These are phyloP conservation scores for Chamaea fasciata DNA, from an alignment of 2,113 vertebrate genomes.

Conservation along the genomic window DNA sequence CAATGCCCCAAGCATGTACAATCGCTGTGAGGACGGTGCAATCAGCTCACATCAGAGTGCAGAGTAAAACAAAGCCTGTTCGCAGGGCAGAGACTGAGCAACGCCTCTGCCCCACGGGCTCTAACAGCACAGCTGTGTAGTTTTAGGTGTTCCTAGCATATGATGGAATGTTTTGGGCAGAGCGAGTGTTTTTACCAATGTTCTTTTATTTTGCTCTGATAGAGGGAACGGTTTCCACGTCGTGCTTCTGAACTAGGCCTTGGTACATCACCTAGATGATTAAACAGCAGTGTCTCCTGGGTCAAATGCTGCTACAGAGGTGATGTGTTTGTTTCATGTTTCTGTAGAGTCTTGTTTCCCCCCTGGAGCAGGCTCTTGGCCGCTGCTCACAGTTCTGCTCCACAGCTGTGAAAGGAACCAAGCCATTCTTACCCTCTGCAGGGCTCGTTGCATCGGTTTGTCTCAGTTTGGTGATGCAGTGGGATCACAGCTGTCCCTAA, in stretches of 20 bases:
- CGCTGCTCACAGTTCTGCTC: neutral
- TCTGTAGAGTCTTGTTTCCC: neutral
- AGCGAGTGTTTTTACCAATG: neutral
- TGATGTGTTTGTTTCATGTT: neutral
- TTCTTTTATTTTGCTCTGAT: neutral
- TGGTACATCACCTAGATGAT: neutral
- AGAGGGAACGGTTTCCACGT: neutral
- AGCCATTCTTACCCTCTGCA: conserved; percentile 21
- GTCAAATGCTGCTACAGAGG: neutral
- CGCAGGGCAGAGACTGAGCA: neutral
- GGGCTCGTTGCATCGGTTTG: neutral
- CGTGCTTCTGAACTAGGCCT: neutral
- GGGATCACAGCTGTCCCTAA: neutral
- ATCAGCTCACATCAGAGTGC: neutral
- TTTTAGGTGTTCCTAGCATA: neutral
- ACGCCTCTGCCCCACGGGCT: neutral
- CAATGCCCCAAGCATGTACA: neutral
- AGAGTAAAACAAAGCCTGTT: neutral
- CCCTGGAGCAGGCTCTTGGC: neutral
- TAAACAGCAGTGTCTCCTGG: neutral
- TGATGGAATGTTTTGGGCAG: neutral
- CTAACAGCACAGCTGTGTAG: neutral
- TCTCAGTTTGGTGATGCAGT: rapidly evolving
- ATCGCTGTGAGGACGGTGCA: neutral
- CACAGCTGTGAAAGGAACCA: conserved; percentile 43